A percentile compares a stretch with the other conserved stretches of the same genome.
Evolutionary conservation across 2,888 invertebrate species (phyloP).

Genomic region (Agonopterix subpropinquella): DNA sequence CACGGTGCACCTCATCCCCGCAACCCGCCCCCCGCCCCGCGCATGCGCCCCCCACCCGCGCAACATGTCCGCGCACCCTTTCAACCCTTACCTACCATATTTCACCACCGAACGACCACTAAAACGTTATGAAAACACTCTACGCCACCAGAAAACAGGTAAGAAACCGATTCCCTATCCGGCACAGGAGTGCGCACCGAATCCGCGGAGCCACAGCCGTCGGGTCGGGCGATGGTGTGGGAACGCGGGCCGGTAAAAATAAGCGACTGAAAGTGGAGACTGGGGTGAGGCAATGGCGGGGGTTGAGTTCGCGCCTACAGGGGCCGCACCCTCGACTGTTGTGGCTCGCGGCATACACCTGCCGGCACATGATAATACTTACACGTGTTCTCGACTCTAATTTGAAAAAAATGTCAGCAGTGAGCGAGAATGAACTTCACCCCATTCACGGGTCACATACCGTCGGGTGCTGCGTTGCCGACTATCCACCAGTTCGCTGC

Average conservation of each 20-base stretch:
- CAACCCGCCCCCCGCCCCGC: constrained; percentile 9
- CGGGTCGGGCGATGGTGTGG: constrained; percentile 54
- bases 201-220: constrained; percentile 6
- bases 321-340: constrained; percentile 56
- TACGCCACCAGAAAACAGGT: constrained; percentile 41
- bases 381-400: constrained; percentile 18
- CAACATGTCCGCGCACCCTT: constrained; percentile 50
- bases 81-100: constrained; percentile 43
- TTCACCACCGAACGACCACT: constrained; percentile 48
- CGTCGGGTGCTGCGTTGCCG: constrained; percentile 83
- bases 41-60: constrained; percentile 29
- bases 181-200: not conserved
- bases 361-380: constrained; percentile 11
- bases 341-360: constrained; percentile 26
- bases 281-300: constrained; percentile 75
- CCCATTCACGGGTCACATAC: constrained; percentile 88
- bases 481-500: constrained; percentile 90
- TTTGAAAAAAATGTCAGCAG: not conserved
- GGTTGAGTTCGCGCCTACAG: constrained; percentile 65
- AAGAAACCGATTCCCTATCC: constrained; percentile 10
- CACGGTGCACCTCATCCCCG: constrained; percentile 4
- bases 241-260: constrained; percentile 70
- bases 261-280: constrained; percentile 55
- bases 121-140: constrained; percentile 55
- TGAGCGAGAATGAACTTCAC: constrained; percentile 87